Percentiles rank a stretch among this genome's conserved stretches.
These are phyloP conservation scores for Ectropis crepuscularia DNA, from an alignment of 2,888 invertebrate species.

Conservation along the genomic window DNA sequence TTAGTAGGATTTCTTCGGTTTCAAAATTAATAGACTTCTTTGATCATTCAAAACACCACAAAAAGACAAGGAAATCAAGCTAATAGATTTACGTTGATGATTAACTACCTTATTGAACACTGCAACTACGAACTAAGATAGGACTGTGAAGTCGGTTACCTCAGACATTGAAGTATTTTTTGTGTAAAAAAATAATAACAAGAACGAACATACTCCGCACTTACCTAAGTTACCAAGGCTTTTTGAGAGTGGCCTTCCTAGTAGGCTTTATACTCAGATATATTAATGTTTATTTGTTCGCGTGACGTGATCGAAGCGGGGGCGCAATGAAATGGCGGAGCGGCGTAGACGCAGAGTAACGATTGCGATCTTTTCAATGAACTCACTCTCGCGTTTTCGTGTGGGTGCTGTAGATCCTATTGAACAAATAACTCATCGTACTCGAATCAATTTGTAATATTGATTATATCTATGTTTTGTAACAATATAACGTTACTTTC, in stretches of 20 bases:
- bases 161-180: background rate
- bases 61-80: too few relatives aligned
- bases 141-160: too few relatives aligned
- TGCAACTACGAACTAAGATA: too few relatives aligned
- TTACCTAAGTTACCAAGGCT: slow-evolving; percentile 17
- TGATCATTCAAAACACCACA: too few relatives aligned
- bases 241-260: slow-evolving; percentile 28
- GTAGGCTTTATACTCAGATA: slow-evolving; percentile 18
- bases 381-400: slow-evolving; percentile 58
- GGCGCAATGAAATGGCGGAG: slow-evolving; percentile 75
- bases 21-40: too few relatives aligned
- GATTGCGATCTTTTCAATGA: slow-evolving; percentile 73
- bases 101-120: too few relatives aligned
- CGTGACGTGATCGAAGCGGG: slow-evolving; percentile 71
- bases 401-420: slow-evolving; percentile 53
- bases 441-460: slow-evolving; percentile 36
- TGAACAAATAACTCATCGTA: slow-evolving; percentile 34
- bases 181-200: background rate
- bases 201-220: slow-evolving; percentile 8
- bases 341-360: slow-evolving; percentile 44
- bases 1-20: too few relatives aligned
- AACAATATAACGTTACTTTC: slow-evolving; percentile 32
- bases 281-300: slow-evolving; percentile 45
- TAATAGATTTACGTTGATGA: too few relatives aligned
- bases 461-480: slow-evolving; percentile 24